A percentile compares a stretch with the other conserved stretches of the same genome.
Conservation (phyloP, 1,140 invertebrate species). For the Xylocopa sonorina region DNA sequence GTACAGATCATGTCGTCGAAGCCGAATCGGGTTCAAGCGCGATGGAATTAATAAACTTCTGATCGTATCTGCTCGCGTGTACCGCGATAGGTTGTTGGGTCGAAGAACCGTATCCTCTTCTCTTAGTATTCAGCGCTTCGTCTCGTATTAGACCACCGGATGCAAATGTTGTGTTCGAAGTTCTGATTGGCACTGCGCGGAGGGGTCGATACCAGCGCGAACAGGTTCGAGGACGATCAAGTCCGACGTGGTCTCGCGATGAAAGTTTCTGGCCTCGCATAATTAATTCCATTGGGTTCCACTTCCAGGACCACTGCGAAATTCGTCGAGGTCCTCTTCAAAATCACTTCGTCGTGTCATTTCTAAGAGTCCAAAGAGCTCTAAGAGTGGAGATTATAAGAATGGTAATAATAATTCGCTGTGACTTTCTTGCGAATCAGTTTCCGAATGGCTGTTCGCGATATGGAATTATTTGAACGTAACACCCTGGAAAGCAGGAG, state of each 20-base stretch:
- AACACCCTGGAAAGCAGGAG: not conserved
- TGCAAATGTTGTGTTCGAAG: not conserved
- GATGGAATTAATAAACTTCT: slow-evolving; percentile 1
- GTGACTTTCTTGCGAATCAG: no score
- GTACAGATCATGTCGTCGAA: no score
- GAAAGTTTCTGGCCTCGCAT: not conserved
- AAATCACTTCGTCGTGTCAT: no score
- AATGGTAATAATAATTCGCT: no score
- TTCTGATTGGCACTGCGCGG: slow-evolving; percentile 1
- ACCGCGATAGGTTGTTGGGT: not conserved
- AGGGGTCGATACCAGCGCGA: not conserved
- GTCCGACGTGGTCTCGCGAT: not conserved
- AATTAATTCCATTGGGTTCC: no score
- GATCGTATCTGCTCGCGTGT: not conserved
- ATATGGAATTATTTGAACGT: not conserved
- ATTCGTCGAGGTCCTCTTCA: no score
- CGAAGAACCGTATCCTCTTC: not conserved
- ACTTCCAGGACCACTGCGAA: no score
- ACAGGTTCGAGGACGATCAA: not conserved
- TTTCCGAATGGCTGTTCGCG: no score
- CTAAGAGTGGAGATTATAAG: no score
- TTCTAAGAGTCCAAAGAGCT: no score
- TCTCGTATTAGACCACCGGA: not conserved
- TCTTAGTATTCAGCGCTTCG: not conserved
- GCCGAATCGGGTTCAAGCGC: not conserved